A percentile compares a stretch with the other conserved stretches of the same genome.
These are phyloP conservation scores for Tenodera sinensis DNA, from an alignment of 2,888 invertebrate genomes.

Conservation along the genomic window DNA sequence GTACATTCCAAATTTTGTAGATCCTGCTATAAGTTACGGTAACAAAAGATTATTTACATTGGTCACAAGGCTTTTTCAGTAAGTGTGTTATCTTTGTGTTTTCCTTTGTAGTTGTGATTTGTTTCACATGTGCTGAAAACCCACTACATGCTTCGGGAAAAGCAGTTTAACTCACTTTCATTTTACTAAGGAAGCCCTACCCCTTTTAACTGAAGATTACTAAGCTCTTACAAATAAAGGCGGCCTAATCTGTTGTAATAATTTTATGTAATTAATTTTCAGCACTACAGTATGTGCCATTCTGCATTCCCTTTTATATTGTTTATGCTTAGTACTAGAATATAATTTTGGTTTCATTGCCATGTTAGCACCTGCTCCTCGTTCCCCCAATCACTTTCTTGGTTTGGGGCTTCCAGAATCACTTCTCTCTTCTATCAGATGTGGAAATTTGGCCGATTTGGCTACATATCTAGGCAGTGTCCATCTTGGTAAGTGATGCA, in stretches of 20 bases:
- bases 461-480: constrained; percentile 43
- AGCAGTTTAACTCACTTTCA: too few species aligned
- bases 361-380: background rate
- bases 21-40: too few species aligned
- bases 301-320: background rate
- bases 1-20: too few species aligned
- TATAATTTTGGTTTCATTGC: background rate
- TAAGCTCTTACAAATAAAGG: too few species aligned
- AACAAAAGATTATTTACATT: too few species aligned
- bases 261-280: background rate
- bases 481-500: constrained; percentile 28
- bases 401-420: constrained; percentile 25
- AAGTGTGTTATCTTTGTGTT: too few species aligned
- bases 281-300: background rate
- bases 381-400: background rate
- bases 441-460: constrained; percentile 45
- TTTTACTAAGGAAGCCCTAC: too few species aligned
- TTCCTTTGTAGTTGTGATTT: too few species aligned
- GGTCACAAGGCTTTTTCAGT: too few species aligned
- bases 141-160: too few species aligned
- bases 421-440: constrained; percentile 37
- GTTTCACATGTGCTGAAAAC: too few species aligned
- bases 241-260: background rate
- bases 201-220: too few species aligned
- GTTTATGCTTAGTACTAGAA: background rate